Evolutionary conservation across 2,113 vertebrate genomes (phyloP).

Genomic region (Meles meles): DNA sequence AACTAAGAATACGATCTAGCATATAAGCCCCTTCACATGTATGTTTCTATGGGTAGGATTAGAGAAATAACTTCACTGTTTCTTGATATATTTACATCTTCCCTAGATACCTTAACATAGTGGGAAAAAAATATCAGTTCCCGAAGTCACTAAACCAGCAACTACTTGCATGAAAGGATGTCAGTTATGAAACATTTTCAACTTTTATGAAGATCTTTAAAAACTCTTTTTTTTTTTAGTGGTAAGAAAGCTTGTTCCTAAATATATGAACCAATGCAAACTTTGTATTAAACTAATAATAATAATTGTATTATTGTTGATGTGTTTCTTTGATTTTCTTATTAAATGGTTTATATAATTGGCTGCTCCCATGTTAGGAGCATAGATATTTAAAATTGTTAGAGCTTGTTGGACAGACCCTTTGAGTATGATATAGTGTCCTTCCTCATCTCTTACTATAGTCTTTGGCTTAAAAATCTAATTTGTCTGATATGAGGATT

Average conservation of each 20-base stretch:
- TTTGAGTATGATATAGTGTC: no score
- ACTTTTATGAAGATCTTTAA: not conserved
- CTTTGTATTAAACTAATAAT: not conserved
- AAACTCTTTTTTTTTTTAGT: not conserved
- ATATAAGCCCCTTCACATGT: not conserved
- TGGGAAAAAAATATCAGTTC: not conserved
- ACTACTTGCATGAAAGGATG: not conserved
- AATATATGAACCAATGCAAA: not conserved
- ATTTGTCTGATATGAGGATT: no score
- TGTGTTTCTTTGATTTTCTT: no score
- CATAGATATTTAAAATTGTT: no score
- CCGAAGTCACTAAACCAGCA: not conserved
- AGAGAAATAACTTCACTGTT: not conserved
- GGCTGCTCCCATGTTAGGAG: no score
- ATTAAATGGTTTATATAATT: no score
- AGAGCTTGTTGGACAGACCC: no score
- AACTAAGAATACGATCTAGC: not conserved
- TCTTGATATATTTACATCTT: not conserved
- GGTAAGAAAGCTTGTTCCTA: not conserved
- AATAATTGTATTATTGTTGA: not conserved
- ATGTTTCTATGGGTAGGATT: not conserved
- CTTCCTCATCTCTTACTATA: no score
- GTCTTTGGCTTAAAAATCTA: no score
- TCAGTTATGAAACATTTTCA: not conserved
- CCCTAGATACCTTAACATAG: not conserved